Evolutionary conservation across 2,888 invertebrate genomes (phyloP).

Genomic region (Trissonchulus latispiculum): DNA sequence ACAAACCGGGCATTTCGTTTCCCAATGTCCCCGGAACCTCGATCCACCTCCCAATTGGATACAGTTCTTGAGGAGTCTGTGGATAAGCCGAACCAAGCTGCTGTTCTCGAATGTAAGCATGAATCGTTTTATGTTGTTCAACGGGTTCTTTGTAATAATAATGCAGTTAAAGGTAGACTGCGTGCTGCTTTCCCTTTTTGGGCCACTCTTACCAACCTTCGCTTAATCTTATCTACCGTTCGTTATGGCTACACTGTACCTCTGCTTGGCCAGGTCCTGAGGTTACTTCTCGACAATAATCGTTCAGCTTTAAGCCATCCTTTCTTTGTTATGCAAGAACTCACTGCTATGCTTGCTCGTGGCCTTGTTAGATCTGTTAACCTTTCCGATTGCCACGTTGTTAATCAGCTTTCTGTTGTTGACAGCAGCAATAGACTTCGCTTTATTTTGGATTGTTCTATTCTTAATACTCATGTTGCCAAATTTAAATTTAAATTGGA

Average conservation of each 20-base stretch:
- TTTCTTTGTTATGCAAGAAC: background rate
- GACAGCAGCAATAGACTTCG: no score
- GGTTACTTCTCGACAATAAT: no score
- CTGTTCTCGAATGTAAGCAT: background rate
- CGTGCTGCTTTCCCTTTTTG: background rate
- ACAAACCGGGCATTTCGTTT: background rate
- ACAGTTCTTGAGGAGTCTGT: background rate
- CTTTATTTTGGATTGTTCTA: background rate
- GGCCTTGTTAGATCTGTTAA: no score
- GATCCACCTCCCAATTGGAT: background rate
- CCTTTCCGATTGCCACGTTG: no score
- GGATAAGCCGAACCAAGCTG: background rate
- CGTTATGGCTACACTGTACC: background rate
- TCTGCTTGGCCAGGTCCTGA: background rate
- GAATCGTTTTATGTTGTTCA: background rate
- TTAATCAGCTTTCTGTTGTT: no score
- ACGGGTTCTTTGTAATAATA: background rate
- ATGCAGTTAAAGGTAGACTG: conserved; percentile 7
- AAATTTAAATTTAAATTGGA: background rate
- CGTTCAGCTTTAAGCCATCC: background rate
- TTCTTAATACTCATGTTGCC: background rate
- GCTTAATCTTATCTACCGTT: background rate
- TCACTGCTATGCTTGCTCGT: background rate
- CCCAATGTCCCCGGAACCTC: conserved; percentile 5
- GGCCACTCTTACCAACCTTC: background rate